These are phyloP conservation scores for Tolypeutes matacus DNA, from an alignment of 2,797 vertebrate genomes.

Conservation along the genomic window DNA sequence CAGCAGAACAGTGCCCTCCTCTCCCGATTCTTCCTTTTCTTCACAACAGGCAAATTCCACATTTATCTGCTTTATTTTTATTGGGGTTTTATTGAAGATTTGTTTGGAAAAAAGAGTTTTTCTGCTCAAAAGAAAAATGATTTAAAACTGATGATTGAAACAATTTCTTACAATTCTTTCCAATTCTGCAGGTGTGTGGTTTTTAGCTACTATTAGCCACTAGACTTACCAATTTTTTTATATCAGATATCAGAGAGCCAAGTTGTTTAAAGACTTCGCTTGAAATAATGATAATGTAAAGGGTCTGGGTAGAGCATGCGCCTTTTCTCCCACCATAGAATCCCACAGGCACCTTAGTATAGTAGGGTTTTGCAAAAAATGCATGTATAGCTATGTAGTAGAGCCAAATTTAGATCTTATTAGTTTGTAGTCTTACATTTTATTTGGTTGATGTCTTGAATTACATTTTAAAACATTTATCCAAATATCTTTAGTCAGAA, in stretches of 20 bases:
- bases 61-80: not conserved
- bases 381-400: not conserved
- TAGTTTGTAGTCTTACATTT: slow-evolving; percentile 5
- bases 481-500: slow-evolving; percentile 27
- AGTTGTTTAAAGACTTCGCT: slow-evolving; percentile 55
- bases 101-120: not conserved
- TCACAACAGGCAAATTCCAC: not conserved
- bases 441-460: slow-evolving; percentile 51
- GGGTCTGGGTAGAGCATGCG: not conserved
- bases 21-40: not conserved
- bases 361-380: slow-evolving; percentile 44
- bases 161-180: not conserved
- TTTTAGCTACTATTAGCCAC: not conserved
- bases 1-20: not conserved
- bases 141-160: not conserved
- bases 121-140: slow-evolving; percentile 27
- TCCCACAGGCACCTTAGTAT: not conserved
- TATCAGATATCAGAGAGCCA: not conserved
- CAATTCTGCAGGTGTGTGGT: not conserved
- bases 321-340: not conserved
- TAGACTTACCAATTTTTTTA: slow-evolving; percentile 21
- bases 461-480: not conserved
- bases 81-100: slow-evolving; percentile 19
- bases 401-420: slow-evolving; percentile 47
- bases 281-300: slow-evolving; percentile 51